A percentile compares a stretch with the other conserved stretches of the same genome.
Evolutionary conservation across 2,888 invertebrate species (phyloP).

Genomic region (Stenchaetothrips biformis): DNA sequence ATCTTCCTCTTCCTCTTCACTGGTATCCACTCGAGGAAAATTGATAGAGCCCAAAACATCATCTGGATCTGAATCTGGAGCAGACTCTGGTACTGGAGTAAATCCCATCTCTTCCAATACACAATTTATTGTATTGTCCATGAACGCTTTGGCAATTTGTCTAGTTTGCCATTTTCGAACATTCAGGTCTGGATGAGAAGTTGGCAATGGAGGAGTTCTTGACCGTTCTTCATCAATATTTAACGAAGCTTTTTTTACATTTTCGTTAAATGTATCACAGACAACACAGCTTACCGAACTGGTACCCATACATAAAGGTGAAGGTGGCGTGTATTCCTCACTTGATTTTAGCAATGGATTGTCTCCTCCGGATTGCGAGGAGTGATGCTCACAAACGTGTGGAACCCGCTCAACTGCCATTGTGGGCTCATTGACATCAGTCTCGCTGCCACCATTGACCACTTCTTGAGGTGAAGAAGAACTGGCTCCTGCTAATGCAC

Average conservation of each 20-base stretch:
- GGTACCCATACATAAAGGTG: background rate
- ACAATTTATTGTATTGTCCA: constrained; percentile 65
- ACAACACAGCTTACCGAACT: background rate
- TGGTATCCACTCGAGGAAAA: constrained; percentile 43
- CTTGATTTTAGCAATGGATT: background rate
- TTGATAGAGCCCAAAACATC: constrained; percentile 7
- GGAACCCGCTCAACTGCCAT: constrained; percentile 37
- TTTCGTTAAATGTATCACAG: constrained; percentile 18
- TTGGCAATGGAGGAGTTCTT: background rate
- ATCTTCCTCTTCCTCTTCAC: constrained; percentile 47
- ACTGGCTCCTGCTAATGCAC: background rate
- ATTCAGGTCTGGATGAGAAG: constrained; percentile 43
- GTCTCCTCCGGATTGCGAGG: background rate
- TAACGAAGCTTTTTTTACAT: background rate
- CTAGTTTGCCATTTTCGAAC: constrained; percentile 60
- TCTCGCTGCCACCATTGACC: constrained; percentile 40
- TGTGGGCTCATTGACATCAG: constrained; percentile 40
- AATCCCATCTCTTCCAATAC: constrained; percentile 59
- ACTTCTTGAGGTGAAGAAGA: constrained; percentile 47
- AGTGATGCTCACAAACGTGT: background rate
- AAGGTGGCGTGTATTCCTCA: background rate
- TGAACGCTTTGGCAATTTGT: constrained; percentile 61
- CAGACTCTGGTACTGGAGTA: constrained; percentile 46
- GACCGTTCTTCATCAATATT: background rate
- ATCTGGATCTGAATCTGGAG: constrained; percentile 32